Evolutionary conservation across 2,888 invertebrate genomes (phyloP), one percentile per base, ranked within the genome.

Genomic region (Alcis repandata): DNA sequence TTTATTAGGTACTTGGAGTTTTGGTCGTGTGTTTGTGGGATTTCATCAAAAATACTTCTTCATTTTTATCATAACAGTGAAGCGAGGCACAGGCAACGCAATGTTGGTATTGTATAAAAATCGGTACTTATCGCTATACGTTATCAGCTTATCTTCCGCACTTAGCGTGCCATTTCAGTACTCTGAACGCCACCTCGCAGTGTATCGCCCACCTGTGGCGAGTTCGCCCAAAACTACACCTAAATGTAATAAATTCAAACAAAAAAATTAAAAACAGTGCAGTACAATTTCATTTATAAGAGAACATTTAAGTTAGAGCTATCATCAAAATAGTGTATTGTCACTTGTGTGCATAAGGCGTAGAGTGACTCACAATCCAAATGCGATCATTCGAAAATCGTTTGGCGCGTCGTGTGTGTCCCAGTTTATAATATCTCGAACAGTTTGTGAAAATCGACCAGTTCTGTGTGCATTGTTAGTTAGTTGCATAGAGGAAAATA

Each of bases 111-210:
- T 79, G 54, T 63, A 68, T 66, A 68, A 82, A 86, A 86, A 81
- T 84, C 78, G 78, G 80, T 92, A 51, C 51, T 51, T 51, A 91
- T 91, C 91, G 88, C 81, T 59, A 13, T 32, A 69, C 78, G 82
- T 93, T 92, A 93, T 93, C 93, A 91, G 90, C 90, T 91, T 92
- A 92, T 93, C 92, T 90, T 71, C 71, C 73, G 77, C 82, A 82
- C 86, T 86, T 84, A 79, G 85, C 87, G 83, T 89, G 87, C 90
- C 86, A 89, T 90, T 89, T 87, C 80, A 86, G 82, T 85, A 75
- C 79, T 82, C 80, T 79, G 78, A 75, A 78, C 83, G 82, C 84
- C 85, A 79, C 83, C 83, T 80, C 82, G 72, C 88, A 90, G 89
- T 90, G 77, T 81, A 79, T 79, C 76, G 75, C 75, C 80, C 77